A percentile compares a stretch with the other conserved stretches of the same genome.
These are phyloP conservation scores for Sinocyclocheilus grahami DNA, from an alignment of 2,113 vertebrate genomes.

Conservation along the genomic window DNA sequence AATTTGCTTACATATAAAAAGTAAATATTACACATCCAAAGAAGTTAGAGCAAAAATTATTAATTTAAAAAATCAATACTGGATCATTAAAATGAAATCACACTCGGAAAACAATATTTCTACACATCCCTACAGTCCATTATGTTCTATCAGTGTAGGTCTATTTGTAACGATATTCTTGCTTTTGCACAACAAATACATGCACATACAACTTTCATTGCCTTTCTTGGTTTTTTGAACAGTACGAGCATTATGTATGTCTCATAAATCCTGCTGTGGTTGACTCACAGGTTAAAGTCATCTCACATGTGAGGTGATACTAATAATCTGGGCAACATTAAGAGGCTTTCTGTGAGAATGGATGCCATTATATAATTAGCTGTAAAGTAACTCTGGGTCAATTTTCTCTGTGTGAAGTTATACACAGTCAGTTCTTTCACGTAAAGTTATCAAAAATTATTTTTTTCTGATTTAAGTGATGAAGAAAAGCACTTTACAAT, in stretches of 20 bases:
- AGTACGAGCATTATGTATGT: background rate
- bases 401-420: constrained; percentile 6
- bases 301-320: background rate
- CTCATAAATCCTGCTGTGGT: background rate
- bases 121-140: background rate
- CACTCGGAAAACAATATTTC: background rate
- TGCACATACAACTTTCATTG: background rate
- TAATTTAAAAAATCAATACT: no score
- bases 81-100: background rate
- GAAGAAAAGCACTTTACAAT: background rate
- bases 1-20: no score
- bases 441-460: background rate
- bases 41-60: no score
- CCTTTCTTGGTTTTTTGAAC: background rate
- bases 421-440: background rate
- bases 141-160: background rate
- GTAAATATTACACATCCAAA: no score
- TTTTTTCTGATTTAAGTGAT: background rate
- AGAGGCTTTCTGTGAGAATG: background rate
- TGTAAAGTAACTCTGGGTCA: background rate
- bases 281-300: background rate
- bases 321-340: background rate
- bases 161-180: background rate
- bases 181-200: background rate
- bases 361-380: background rate